Evolutionary conservation across 2,113 vertebrate species (phyloP), one percentile per base, ranked within the genome.

Genomic region (Phocoena phocoena): DNA sequence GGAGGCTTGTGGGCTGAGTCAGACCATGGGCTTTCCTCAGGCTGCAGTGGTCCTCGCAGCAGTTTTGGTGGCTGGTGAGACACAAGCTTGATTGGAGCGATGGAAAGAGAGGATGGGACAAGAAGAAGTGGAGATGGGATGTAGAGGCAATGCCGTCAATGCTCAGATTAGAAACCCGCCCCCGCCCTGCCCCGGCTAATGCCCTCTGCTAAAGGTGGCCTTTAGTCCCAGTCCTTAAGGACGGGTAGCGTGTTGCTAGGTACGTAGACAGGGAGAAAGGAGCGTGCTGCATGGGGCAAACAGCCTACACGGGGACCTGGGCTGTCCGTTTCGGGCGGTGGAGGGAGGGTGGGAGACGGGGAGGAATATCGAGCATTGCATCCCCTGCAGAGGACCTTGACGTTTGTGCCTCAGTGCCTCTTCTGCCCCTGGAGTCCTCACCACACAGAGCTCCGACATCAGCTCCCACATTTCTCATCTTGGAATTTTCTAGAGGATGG

Each of bases 251-350:
- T 6, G 18, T 12, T 20, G 1, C 53, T 36, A 0, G 2, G 36
- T 0, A 0, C 74, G 47, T 6, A 36, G 55, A 67, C 0, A 3
- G 38, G 84, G 26, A 28, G 8, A 18, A 15, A 25, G 2, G 71
- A 33, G 21, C 2, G 2, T 41, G 20, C 20, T 8, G 4, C 18
- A 1, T 1, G 38, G 11, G 26, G n/a, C 9, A 0, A 0, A 7
- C 0, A 1, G 18, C 1, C 6, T 13, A 0, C 0, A 47, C 3
- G 18, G 1, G 33, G 17, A 1, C 2, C 9, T 0, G 17, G 33
- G 31, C 50, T 0, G 0, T 79, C 76, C n/a, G 33, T 25, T 36
- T 36, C 1, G 21, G n/a, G 21, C 8, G 20, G 18, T 36, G 38
- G 31, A n/a, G 33, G 36, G 60, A 47, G 28, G 36, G 28, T 2